These are phyloP conservation scores for Caenorhabditis latens DNA, from an alignment of 1,140 invertebrate genomes.

Conservation along the genomic window DNA sequence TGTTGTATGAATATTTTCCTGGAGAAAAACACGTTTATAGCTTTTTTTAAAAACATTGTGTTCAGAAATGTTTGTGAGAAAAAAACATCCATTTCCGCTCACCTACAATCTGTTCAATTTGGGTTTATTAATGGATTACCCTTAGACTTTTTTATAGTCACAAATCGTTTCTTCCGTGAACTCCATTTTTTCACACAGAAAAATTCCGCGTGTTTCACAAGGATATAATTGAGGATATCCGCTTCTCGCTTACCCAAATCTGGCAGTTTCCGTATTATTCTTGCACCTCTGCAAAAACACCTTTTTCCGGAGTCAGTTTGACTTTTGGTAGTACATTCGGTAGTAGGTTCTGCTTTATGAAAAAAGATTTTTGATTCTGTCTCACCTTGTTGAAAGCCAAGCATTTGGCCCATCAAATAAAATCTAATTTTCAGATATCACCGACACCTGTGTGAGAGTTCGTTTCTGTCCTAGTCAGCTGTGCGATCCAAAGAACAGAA, in stretches of 20 bases:
- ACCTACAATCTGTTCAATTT: too few species aligned
- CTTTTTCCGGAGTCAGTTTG: too few species aligned
- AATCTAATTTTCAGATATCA: constrained; percentile 20
- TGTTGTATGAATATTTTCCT: too few species aligned
- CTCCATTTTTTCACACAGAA: background rate
- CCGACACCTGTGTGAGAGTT: constrained; percentile 19
- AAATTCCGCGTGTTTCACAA: background rate
- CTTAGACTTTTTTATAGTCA: too few species aligned
- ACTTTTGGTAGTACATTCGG: too few species aligned
- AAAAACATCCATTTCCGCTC: too few species aligned
- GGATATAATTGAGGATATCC: constrained; percentile 38
- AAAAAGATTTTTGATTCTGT: background rate
- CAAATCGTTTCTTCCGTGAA: too few species aligned
- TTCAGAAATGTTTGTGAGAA: too few species aligned
- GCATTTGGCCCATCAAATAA: constrained; percentile 10
- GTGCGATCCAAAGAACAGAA: constrained; percentile 14
- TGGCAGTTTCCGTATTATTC: background rate
- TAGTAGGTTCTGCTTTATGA: too few species aligned
- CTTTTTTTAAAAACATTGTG: too few species aligned
- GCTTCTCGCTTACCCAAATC: background rate
- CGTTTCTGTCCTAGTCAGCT: constrained; percentile 23
- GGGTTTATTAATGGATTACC: too few species aligned
- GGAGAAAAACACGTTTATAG: too few species aligned
- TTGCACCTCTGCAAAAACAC: constrained; percentile 1
- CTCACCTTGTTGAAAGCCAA: background rate